phyloP scores from a whole-genome alignment of 1,140 invertebrate species.

The Augochlora pura region DNA sequence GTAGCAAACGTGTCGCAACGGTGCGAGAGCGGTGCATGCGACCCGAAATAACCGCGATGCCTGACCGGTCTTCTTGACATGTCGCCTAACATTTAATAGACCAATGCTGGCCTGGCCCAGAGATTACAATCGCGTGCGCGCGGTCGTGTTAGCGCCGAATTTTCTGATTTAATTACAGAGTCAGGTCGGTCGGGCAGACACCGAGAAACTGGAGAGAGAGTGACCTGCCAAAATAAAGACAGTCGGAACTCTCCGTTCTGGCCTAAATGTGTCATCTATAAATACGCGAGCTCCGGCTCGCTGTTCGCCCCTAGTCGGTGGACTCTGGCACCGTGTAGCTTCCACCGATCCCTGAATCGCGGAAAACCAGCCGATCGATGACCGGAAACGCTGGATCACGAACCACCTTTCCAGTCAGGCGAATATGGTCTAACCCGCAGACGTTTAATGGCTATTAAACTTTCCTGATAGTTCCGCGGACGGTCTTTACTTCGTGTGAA shows the following conservation, averaged over 20 bases:
- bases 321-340: conserved; percentile 38
- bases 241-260: conserved; percentile 66
- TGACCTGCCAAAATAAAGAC: conserved; percentile 71
- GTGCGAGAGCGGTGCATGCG: conserved; percentile 5
- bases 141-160: background rate
- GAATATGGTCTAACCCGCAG: background rate
- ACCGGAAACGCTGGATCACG: conserved; percentile 1
- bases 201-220: conserved; percentile 35
- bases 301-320: background rate
- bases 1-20: conserved; percentile 31
- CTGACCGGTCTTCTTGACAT: background rate
- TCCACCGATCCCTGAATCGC: conserved; percentile 25
- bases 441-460: background rate
- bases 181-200: conserved; percentile 10
- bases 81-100: conserved; percentile 13
- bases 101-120: background rate
- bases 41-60: conserved; percentile 35
- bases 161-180: conserved; percentile 39
- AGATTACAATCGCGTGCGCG: conserved; percentile 22
- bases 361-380: conserved; percentile 13
- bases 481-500: background rate
- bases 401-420: background rate
- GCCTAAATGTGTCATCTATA: conserved; percentile 78
- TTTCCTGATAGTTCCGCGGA: background rate
- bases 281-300: conserved; percentile 68